Conservation (phyloP, 2,797 vertebrate genomes). For the Trachops cirrhosus region DNA sequence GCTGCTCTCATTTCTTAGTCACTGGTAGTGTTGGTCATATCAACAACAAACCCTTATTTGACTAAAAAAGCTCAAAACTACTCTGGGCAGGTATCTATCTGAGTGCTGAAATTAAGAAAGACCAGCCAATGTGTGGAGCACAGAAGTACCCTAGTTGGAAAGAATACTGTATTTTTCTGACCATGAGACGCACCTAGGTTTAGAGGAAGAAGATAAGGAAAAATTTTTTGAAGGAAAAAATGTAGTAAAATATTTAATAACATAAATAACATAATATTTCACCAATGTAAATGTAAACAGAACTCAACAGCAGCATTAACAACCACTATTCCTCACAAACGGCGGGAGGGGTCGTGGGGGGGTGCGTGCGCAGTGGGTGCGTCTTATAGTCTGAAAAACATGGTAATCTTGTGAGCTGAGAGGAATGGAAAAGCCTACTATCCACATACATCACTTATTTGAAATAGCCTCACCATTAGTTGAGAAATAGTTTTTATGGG, state of each 20-base stretch:
- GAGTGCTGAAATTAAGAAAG: background rate
- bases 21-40: background rate
- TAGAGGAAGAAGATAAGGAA: no score
- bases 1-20: background rate
- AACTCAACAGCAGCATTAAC: no score
- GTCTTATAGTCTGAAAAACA: no score
- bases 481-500: background rate
- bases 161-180: background rate
- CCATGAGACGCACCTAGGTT: no score
- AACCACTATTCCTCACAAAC: no score
- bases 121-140: background rate
- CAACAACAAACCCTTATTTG: background rate
- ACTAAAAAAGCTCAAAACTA: background rate
- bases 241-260: no score
- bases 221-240: no score
- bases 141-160: background rate
- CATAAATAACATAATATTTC: no score
- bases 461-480: background rate
- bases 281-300: no score
- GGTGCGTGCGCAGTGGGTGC: no score
- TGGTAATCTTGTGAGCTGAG: background rate
- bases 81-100: background rate
- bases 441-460: background rate
- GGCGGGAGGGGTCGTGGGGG: no score
- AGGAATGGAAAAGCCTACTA: background rate